Percentiles rank a stretch among this genome's conserved stretches.
These are phyloP conservation scores for Cinara cedri DNA, from an alignment of 2,888 invertebrate species.

Conservation along the genomic window DNA sequence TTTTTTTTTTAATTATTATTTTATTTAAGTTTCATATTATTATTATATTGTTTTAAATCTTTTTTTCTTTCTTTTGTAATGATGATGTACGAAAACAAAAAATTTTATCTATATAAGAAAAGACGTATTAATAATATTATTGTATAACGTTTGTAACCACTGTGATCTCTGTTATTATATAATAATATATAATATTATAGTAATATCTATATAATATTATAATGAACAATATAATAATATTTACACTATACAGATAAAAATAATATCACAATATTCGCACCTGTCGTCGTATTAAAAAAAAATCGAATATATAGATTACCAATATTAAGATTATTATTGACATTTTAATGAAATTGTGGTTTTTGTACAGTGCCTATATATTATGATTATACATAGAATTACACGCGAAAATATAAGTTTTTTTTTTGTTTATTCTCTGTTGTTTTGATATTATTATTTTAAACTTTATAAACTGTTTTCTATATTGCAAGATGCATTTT, in stretches of 20 bases:
- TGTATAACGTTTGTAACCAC: constrained; percentile 46
- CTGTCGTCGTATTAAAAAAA: constrained; percentile 26
- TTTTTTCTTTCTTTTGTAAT: background rate
- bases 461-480: too few species aligned
- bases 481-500: too few species aligned
- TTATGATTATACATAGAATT: constrained; percentile 35
- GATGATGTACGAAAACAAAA: constrained; percentile 16
- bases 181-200: background rate
- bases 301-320: too few species aligned
- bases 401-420: constrained; percentile 42
- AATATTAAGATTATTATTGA: constrained; percentile 30
- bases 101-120: constrained; percentile 30
- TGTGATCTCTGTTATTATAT: constrained; percentile 55
- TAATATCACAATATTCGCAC: constrained; percentile 38
- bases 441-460: background rate
- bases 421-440: constrained; percentile 47
- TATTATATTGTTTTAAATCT: constrained; percentile 13
- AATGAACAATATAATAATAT: background rate
- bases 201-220: background rate
- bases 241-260: constrained; percentile 38
- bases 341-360: constrained; percentile 44
- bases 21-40: constrained; percentile 47
- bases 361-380: constrained; percentile 45
- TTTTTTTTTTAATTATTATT: constrained; percentile 41
- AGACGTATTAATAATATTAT: constrained; percentile 27